Base-by-base conservation (phyloP, 2,797 vertebrate species). In the Clarias platycephalus region DNA sequence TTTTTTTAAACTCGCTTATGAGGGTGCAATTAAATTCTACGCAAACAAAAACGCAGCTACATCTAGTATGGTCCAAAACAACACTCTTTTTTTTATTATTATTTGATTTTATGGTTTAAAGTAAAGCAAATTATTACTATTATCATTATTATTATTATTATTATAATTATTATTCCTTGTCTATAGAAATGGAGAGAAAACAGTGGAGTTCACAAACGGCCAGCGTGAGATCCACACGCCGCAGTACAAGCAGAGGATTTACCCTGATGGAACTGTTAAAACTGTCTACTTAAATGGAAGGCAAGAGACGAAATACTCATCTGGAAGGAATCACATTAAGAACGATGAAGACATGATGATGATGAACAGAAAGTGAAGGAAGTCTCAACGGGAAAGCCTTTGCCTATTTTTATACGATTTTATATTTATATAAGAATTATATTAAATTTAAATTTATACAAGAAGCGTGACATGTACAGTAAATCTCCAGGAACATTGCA, bases 171-270 rank as follows among this genome's bases (percentile, higher is more conserved):
- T 53, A 34, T 55, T n/a, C 55, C 49, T 12, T 49, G 58, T 82
- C 80, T 86, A 53, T 89, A 96, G 95, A 88, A 95, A 91, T 0
- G 93, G 94, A 37, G 89, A 94, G 88, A 96, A 95, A 91, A 90
- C 53, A 5, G 89, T 95, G 12, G 24, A 91, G 37, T 94, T 96
- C 89, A 91, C 87, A 80, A 94, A 93, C 0, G 93, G 95, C 12
- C 94, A 95, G 86, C 94, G 84, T 74, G 95, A 96, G 85, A 89
- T 93, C 87, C 94, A 95, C 80, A 94, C 93, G 0, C 81, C 85
- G 0, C 92, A 90, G 60, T 95, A 93, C 83, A 95, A 93, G 88
- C 92, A 93, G 71, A 91, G 92, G 37, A 93, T 95, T 40, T 94
- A 94, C 84, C 94, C 89, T 0, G 92, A 96, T 0, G 95, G 95